Evolutionary conservation across 2,888 invertebrate species (phyloP).

Genomic region (Dynastes grantii): DNA sequence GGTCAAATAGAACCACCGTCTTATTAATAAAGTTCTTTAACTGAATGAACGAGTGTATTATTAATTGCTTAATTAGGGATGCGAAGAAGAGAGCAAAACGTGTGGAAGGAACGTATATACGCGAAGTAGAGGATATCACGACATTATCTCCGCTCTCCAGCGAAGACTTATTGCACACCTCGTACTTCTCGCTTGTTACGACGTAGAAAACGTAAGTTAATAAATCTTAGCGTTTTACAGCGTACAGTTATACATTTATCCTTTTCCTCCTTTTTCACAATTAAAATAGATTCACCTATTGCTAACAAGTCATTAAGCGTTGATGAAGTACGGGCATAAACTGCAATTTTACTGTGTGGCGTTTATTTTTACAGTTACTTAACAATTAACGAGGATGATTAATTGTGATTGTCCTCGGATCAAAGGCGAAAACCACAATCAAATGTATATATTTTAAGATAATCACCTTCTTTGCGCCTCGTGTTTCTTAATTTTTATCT

Average conservation of each 20-base stretch:
- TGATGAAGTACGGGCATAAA: conserved; percentile 29
- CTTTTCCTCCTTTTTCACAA: conserved; percentile 39
- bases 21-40: conserved; percentile 4
- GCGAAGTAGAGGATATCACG: conserved; percentile 9
- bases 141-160: conserved; percentile 17
- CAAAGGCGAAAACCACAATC: background rate
- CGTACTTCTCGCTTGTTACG: conserved; percentile 19
- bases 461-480: conserved; percentile 4
- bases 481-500: conserved; percentile 19
- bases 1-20: too few species aligned
- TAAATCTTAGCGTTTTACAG: conserved; percentile 38
- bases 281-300: conserved; percentile 37
- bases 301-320: conserved; percentile 32
- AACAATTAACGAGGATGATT: conserved; percentile 33
- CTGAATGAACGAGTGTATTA: conserved; percentile 12
- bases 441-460: conserved; percentile 16
- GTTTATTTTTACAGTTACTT: conserved; percentile 39
- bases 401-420: conserved; percentile 14
- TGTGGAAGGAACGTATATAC: background rate
- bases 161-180: conserved; percentile 23
- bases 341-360: conserved; percentile 5
- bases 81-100: background rate
- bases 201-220: conserved; percentile 24
- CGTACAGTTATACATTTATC: conserved; percentile 39
- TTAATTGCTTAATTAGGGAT: conserved; percentile 20